Evolutionary conservation across 1,140 invertebrate genomes (phyloP), one percentile per base, ranked within the genome.

Genomic region (Scaptomyza montana): DNA sequence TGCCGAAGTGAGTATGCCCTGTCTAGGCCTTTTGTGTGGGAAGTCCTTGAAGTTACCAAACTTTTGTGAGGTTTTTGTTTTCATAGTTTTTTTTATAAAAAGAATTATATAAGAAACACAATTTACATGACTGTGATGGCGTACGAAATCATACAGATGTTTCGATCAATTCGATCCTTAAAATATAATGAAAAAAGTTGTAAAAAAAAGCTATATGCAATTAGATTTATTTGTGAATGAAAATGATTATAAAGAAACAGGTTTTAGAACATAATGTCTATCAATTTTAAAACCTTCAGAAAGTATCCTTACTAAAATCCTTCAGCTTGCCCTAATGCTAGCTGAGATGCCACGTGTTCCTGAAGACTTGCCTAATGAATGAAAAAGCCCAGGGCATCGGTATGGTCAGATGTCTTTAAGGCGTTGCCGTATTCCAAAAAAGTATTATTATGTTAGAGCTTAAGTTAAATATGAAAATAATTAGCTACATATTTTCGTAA

Each of bases 401-500:
- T 36, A 36, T 72, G 50, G 67, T 13, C 12, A 53, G 2, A 36
- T 46, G 41, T 9, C 41, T 33, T 7, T 3, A 30, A 3, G 53
- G 53, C 28, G 10, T 47, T 30, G 10, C n/a, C 41, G 46, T 46
- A 16, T 46, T 4, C 43, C 19, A 36, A 59, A 59, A 59, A 10
- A 33, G 30, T 59, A 47, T 59, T 47, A 66, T 72, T 66, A 30
- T 67, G 54, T 60, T 59, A 65, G 65, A 47, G 16, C 9, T 60
- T 64, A 50, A 72, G 75, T 66, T 74, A 67, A 45, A 77, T 75
- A 75, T 69, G 73, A 63, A 86, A 86, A 81, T 78, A 78, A 87
- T 66, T 78, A 56, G 70, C 50, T 50, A 50, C 47, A 68, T 77
- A 75, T 87, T 68, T 55, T 21, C 25, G 64, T 68, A 61, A 73